Evolutionary conservation across 2,797 vertebrate species (phyloP), one percentile per base, ranked within the genome.

Genomic region (Rhadinocentrus ornatus): DNA sequence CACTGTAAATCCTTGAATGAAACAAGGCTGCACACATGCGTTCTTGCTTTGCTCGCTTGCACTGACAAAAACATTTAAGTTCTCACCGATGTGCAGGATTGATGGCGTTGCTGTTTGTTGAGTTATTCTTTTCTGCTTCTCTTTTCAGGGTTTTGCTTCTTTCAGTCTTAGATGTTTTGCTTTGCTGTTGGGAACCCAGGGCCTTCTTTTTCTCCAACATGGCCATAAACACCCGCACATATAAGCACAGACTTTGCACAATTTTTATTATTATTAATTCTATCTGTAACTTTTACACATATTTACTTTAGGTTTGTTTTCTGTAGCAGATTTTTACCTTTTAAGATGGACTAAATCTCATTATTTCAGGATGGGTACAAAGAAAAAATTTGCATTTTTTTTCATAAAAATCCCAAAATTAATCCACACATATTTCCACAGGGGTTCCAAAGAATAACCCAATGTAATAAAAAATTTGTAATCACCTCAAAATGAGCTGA

Each of bases 121-220:
- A 53, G 62, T 1, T 2, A 2, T 1, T 35, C 46, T 71, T 68
- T 46, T 37, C n/a, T 0, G 0, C 5, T 1, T 32, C n/a, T 24
- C 1, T 4, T 60, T 57, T 62, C 0, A 11, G 3, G 58, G 13
- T 31, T 26, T 29, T 26, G 27, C 7, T 12, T 26, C n/a, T 9
- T 29, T 1, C 46, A 44, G 26, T 64, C 60, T 68, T 73, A 0
- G 63, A 9, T 0, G 39, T 8, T 22, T 74, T 71, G 46, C 18
- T 53, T 15, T 22, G 66, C 12, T 48, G 62, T 16, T 0, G 59
- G 52, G 73, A 69, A 32, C 22, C 73, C 8, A 1, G 44, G 35
- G 24, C 8, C 50, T 81, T 75, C 50, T 83, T 79, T 63, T 79
- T 69, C 48, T 86, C 86, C 78, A 89, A 54, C 89, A 91, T 91